Evolutionary conservation across 2,888 invertebrate genomes (phyloP), one percentile per base, ranked within the genome.

Genomic region (Strigamia transsilvanica): DNA sequence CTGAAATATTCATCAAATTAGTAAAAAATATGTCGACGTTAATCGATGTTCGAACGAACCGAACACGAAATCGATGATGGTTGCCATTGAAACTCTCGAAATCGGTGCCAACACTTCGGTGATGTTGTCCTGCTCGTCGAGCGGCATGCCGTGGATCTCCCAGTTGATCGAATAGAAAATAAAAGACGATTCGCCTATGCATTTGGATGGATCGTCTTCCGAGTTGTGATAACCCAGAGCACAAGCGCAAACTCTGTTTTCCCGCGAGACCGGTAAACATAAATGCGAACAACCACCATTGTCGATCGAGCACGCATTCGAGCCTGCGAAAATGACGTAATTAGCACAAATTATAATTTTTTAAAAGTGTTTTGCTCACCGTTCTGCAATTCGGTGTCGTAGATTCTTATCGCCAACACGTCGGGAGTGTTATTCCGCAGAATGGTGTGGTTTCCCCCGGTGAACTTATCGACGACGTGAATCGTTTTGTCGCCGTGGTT

Each of bases 161-260:
- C 93, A 94, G 86, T 92, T 92, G 85, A 92, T 90, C 0, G 95
- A 93, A 88, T 93, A 95, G 85, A 94, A 90, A 82, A 95, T 87
- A 86, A 95, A 93, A 84, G 94, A 42, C 38, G 27, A 23, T 21
- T 66, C 87, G 84, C 91, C 91, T 78, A 90, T 87, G 84, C 92
- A 92, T 73, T 89, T 89, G 1, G 89, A 90, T 0, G 88, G 87
- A 87, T 92, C 89, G 27, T 87, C 87, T 0, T 90, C 88, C 86
- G 91, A 90, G 23, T 89, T 86, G 18, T 87, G 86, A 86, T 91
- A 93, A 0, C 95, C 95, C 80, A 92, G 90, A 10, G 95, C 93
- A 88, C 96, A 96, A 85, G 90, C 91, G 87, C 96, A 96, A 21
- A 90, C 90, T 85, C 91, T 90, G 81, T 89, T 89, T 0, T 87